Percentiles rank a stretch among this genome's conserved stretches.
Conservation (phyloP, 2,888 invertebrate species). For the Listrodromus nycthemerus region DNA sequence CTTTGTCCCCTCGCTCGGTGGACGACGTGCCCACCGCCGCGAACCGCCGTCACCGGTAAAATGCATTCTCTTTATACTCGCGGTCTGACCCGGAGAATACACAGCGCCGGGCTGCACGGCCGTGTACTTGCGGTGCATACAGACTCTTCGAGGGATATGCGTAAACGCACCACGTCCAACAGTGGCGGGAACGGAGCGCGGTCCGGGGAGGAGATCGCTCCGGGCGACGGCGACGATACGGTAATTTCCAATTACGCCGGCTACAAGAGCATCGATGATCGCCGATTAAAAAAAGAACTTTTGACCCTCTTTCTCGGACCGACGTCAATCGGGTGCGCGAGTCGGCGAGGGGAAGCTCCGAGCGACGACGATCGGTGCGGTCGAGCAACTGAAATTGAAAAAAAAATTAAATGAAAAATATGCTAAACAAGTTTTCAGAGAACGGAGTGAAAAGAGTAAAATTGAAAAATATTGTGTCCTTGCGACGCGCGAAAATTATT, state of each 20-base stretch:
- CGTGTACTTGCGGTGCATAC: neutral
- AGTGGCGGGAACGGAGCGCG: neutral
- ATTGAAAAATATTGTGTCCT: no score
- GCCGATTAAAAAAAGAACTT: neutral
- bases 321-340: neutral
- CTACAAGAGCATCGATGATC: constrained; percentile 36
- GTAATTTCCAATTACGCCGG: constrained; percentile 69
- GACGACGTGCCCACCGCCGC: constrained; percentile 26
- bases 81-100: constrained; percentile 19
- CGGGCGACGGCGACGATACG: constrained; percentile 59
- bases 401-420: no score
- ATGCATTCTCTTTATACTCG: constrained; percentile 42
- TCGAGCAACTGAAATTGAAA: no score
- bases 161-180: neutral
- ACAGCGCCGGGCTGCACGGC: neutral
- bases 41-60: neutral
- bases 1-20: constrained; percentile 42
- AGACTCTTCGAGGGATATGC: constrained; percentile 23
- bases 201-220: constrained; percentile 8
- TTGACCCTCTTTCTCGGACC: neutral
- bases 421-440: no score
- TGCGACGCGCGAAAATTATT: no score
- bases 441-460: no score
- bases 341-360: neutral
- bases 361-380: no score